phyloP scores from a whole-genome alignment of 2,888 invertebrate genomes.

The Neoaliturus tenellus region DNA sequence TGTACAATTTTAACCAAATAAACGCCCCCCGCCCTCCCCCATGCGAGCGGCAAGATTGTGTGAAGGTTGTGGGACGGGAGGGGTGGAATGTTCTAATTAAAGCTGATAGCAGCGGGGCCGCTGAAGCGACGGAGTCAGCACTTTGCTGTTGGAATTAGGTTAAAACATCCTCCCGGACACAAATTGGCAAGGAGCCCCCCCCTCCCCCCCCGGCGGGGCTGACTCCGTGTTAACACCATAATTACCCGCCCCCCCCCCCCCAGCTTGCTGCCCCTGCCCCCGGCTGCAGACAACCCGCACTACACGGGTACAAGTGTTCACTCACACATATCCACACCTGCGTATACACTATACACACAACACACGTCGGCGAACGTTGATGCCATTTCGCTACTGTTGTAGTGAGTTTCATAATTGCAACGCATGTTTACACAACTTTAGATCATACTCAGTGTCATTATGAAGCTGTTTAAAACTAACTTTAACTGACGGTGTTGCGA shows the following conservation, averaged over 20 bases:
- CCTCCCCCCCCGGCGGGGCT: neutral
- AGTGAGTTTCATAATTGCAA: no score
- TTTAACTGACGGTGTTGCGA: no score
- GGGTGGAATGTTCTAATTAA: slow-evolving; percentile 34
- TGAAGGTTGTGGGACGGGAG: neutral
- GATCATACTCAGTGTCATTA: no score
- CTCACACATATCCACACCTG: no score
- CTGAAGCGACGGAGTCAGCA: slow-evolving; percentile 36
- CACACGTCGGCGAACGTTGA: no score
- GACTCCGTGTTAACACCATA: slow-evolving; percentile 20
- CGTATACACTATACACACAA: no score
- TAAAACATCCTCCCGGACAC: slow-evolving; percentile 45
- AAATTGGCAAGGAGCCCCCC: slow-evolving; percentile 41
- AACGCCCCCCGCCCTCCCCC: neutral
- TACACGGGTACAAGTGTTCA: neutral
- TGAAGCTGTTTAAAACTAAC: no score
- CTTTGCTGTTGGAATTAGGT: slow-evolving; percentile 37
- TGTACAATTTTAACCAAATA: neutral
- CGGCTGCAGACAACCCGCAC: slow-evolving; percentile 1
- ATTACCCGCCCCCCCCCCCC: neutral
- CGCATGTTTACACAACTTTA: no score
- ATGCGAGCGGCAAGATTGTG: neutral
- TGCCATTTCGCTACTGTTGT: no score
- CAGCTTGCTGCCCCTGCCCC: neutral
- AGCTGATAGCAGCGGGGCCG: slow-evolving; percentile 19